Base-by-base conservation (phyloP, 2,113 vertebrate genomes). In the Forbesichthys papilliferus region DNA sequence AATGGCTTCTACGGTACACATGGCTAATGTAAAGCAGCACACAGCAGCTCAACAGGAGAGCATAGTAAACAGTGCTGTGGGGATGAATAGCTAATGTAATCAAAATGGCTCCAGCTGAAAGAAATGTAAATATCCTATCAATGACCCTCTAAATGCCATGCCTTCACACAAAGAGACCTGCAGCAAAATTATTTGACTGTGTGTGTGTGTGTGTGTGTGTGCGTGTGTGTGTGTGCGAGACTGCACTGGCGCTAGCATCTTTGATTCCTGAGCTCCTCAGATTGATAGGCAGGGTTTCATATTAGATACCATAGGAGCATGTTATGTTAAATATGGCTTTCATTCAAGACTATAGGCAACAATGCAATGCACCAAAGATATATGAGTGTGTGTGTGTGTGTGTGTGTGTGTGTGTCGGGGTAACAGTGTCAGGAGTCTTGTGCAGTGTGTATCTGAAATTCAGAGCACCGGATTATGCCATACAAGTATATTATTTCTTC, bases 271-370 rank as follows among this genome's bases (percentile, higher is more conserved):
- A 84, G 77, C 73, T 86, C 78, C 66, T 69, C 58, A 75, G 71
- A 74, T 55, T 86, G 85, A 87, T 81, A 85, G 80, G 83, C 63
- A 61, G 51, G 71, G 75, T 77, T 86, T 71, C 76, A 78, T 80
- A 74, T 78, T 55, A 66, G 80, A 85, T 84, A 88, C 76, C 5
- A 58, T 80, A 83, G 69, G 72, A 82, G 79, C 10, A 52, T 86
- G 78, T 86, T 79, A 77, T 78, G 85, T 83, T 69, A 73, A 81
- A 83, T 92, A 86, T 89, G 89, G 79, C 82, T 88, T 81, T 82
- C 81, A 91, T 91, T 90, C 88, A 73, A 56, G 65, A 68, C 27
- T 6, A 27, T 27, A 1, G 78, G 68, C 73, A 84, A 86, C 83
- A 85, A 82, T 80, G 72, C 81, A 76, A 84, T 73, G 69, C 65